Conservation (phyloP, 2,113 vertebrate genomes). For the Triplophysa rosa region DNA sequence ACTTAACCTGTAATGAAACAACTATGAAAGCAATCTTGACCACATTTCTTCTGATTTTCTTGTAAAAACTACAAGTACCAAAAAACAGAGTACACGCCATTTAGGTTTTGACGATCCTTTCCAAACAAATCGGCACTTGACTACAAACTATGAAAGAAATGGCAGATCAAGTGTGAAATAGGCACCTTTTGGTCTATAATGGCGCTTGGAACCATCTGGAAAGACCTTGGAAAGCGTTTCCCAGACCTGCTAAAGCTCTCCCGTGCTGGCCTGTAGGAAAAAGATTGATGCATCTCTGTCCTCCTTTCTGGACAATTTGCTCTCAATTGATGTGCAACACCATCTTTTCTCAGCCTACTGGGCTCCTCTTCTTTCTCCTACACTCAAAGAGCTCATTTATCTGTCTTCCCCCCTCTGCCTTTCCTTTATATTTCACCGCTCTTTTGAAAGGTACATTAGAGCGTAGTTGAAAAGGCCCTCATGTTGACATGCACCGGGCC, state of each 20-base stretch:
- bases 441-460: constrained; percentile 49
- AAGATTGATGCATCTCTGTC: constrained; percentile 40
- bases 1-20: neutral
- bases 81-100: neutral
- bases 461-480: constrained; percentile 27
- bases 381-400: constrained; percentile 48
- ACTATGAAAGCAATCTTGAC: neutral
- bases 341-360: constrained; percentile 42
- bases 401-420: constrained; percentile 27
- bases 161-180: constrained; percentile 35
- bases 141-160: constrained; percentile 12
- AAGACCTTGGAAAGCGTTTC: constrained; percentile 35
- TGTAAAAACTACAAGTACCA: neutral
- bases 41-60: neutral
- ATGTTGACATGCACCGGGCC: constrained; percentile 25
- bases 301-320: constrained; percentile 61
- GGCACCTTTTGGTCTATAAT: neutral
- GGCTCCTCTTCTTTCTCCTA: constrained; percentile 34
- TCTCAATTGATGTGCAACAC: constrained; percentile 60
- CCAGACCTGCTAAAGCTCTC: constrained; percentile 22
- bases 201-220: constrained; percentile 15
- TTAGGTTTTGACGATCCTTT: neutral
- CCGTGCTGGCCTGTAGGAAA: constrained; percentile 6
- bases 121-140: constrained; percentile 25
- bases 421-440: constrained; percentile 32